phyloP scores from a whole-genome alignment of 1,140 invertebrate species.

The Galleria mellonella region DNA sequence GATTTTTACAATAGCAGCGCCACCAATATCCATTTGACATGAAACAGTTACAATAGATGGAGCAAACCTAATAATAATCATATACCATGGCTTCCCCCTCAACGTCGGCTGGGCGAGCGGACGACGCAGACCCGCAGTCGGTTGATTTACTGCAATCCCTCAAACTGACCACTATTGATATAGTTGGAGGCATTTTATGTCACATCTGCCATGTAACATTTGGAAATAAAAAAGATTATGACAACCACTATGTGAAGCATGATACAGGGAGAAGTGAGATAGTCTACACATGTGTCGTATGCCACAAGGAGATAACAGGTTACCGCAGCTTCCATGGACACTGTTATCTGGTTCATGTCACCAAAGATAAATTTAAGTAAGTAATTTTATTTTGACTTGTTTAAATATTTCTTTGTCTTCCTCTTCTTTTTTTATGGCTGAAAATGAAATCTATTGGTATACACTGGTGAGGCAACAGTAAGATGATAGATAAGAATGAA shows the following conservation, averaged over 20 bases:
- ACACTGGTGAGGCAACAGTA: no score
- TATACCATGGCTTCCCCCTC: constrained; percentile 40
- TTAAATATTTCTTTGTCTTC: no score
- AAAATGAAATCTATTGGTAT: no score
- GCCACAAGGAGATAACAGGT: constrained; percentile 39
- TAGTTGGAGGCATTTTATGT: constrained; percentile 57
- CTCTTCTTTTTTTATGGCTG: no score
- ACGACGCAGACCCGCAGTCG: neutral
- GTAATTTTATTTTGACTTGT: constrained; percentile 13
- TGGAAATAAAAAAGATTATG: constrained; percentile 52
- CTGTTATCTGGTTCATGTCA: constrained; percentile 53
- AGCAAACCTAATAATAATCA: constrained; percentile 38
- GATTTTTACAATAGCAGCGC: constrained; percentile 43
- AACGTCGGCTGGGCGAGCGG: neutral
- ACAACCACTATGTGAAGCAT: constrained; percentile 47
- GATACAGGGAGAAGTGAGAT: constrained; percentile 27
- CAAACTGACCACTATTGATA: constrained; percentile 56
- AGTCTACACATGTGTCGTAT: constrained; percentile 54
- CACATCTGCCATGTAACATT: constrained; percentile 45
- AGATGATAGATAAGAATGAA: no score
- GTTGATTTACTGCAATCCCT: neutral
- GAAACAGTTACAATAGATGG: constrained; percentile 46
- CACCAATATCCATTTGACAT: constrained; percentile 45
- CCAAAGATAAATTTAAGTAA: constrained; percentile 55
- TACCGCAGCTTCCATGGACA: constrained; percentile 62